These are phyloP conservation scores for Bilobella aurantiaca DNA, from an alignment of 1,140 invertebrate species.

Conservation along the genomic window DNA sequence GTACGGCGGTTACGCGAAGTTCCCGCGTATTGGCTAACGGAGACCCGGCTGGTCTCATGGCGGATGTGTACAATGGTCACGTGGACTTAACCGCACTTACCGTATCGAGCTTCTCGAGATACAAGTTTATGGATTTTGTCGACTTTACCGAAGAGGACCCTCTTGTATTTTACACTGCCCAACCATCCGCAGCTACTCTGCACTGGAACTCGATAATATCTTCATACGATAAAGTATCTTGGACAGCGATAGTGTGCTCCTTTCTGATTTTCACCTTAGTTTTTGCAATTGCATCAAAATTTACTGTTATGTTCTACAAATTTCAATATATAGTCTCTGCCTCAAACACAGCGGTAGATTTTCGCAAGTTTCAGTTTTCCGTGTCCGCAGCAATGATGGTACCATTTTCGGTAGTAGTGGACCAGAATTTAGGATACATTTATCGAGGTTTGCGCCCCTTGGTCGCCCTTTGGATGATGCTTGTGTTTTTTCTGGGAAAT, in stretches of 20 bases:
- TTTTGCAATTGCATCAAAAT: neutral
- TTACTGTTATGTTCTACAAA: neutral
- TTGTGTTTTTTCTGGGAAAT: constrained; percentile 20
- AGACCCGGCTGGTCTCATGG: neutral
- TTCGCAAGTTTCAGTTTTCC: neutral
- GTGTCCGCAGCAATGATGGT: neutral
- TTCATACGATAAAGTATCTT: neutral
- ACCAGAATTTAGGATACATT: neutral
- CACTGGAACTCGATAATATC: neutral
- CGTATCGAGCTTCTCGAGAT: neutral
- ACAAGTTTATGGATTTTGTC: neutral
- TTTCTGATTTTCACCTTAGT: neutral
- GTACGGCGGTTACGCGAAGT: neutral
- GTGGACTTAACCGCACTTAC: neutral
- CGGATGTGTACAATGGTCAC: neutral
- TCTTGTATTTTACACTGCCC: neutral
- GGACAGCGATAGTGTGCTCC: neutral
- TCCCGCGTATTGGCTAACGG: neutral
- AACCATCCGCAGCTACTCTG: neutral
- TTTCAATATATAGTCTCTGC: too few species aligned
- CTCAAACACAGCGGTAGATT: neutral
- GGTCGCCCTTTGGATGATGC: constrained; percentile 9
- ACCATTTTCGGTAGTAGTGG: neutral
- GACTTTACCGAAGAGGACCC: neutral
- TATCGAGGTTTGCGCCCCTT: neutral